Evolutionary conservation across 2,888 invertebrate species (phyloP).

Genomic region (Cheilosia vernalis): DNA sequence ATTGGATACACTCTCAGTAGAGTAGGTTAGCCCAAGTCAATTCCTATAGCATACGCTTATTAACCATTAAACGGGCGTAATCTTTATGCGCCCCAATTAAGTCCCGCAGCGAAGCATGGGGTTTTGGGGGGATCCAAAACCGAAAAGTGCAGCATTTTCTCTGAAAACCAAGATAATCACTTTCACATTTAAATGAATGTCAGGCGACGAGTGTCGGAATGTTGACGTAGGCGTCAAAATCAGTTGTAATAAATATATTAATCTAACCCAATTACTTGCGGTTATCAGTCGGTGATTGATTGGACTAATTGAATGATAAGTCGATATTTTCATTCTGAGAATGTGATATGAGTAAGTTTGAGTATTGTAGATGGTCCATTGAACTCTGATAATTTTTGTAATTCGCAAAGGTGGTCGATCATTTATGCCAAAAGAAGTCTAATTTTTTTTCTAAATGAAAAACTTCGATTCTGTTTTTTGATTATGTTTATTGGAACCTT

Average conservation of each 20-base stretch:
- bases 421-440: too few relatives aligned
- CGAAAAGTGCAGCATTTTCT: background rate
- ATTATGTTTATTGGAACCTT: too few relatives aligned
- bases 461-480: too few relatives aligned
- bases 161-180: background rate
- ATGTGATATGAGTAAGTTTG: background rate
- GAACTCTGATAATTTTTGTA: too few relatives aligned
- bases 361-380: too few relatives aligned
- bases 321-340: background rate
- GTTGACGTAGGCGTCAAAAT: background rate
- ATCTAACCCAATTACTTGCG: slow-evolving; percentile 14
- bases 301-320: background rate
- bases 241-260: slow-evolving; percentile 10
- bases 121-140: background rate
- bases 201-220: background rate
- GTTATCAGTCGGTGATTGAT: background rate
- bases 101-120: background rate
- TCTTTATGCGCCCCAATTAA: background rate
- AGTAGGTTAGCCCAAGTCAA: background rate
- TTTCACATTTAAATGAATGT: background rate
- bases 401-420: too few relatives aligned
- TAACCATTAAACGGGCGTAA: slow-evolving; percentile 1
- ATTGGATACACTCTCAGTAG: background rate
- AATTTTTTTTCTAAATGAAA: too few relatives aligned
- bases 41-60: background rate